These are phyloP conservation scores for Proisotoma minuta DNA, from an alignment of 2,888 invertebrate genomes.

Conservation along the genomic window DNA sequence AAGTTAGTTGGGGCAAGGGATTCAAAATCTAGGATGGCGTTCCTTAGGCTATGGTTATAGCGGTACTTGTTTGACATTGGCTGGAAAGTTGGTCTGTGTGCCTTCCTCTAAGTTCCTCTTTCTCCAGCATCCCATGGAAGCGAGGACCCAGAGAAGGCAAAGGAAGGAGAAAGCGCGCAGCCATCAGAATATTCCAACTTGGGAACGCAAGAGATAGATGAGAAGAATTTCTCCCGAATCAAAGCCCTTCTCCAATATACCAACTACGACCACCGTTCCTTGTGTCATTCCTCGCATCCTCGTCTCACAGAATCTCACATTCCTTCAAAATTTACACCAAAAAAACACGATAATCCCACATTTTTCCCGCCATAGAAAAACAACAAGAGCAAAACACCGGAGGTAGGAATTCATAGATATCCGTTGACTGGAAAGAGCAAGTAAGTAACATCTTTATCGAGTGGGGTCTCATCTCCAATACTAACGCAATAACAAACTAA, in stretches of 20 bases:
- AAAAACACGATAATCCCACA: background rate
- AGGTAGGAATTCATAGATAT: too few species aligned
- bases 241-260: background rate
- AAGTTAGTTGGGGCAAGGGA: background rate
- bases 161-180: background rate
- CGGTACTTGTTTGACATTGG: background rate
- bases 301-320: background rate
- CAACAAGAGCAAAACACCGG: too few species aligned
- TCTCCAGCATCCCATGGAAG: too few species aligned
- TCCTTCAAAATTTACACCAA: background rate
- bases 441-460: too few species aligned
- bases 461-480: too few species aligned
- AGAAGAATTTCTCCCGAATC: background rate
- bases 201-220: background rate
- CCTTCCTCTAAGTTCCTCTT: too few species aligned
- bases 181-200: too few species aligned
- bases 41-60: too few species aligned
- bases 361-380: background rate
- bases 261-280: background rate
- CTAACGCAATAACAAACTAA: too few species aligned
- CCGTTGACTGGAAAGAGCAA: too few species aligned
- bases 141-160: too few species aligned
- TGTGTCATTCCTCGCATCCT: background rate
- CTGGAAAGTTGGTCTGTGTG: too few species aligned
- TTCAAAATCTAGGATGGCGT: background rate